Base-by-base conservation (phyloP, 1,140 invertebrate species). In the Elysia chlorotica region DNA sequence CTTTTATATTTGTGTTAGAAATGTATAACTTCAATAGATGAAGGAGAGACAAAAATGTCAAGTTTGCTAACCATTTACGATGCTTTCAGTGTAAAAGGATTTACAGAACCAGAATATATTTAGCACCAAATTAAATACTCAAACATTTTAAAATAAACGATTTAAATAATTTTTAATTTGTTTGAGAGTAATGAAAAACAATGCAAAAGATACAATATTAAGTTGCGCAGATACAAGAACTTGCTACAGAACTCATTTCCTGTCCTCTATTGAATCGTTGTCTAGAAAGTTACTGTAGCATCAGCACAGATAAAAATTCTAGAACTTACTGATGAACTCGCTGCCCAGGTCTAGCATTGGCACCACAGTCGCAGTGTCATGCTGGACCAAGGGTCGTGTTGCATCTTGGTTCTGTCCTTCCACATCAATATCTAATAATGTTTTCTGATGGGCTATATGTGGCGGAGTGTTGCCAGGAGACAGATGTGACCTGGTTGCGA, bases 331-430 rank as follows among this genome's bases (percentile, higher is more conserved):
- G 23, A 74, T 37, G 67, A 77, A 76, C 57, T 78, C 73, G 23
- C 72, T 68, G 28, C 78, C 71, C 65, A 76, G 48, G 19, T 76
- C 72, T 17, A 33, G 19, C 28, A 74, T 28, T 53, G 63, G 48
- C 17, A 68, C 74, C n/a, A 65, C 68, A 35, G 76, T 61, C 25
- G 31, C 36, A 5, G 30, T n/a, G 28, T 75, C 74, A 23, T 76
- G 78, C 35, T 69, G 38, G n/a, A 86, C 69, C 35, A 93, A 81
- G n/a, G 92, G 91, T 68, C 90, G 82, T 1, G 90, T 92, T 1
- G 87, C 84, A 77, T 93, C 92, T 73, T 91, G 89, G 77, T 80
- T 91, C 82, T 92, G 91, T 2, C 91, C 91, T 41, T 92, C 90
- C 48, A 91, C 89, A 17, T 91, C 91, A 74, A 91, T 89, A 78